Percentiles rank a stretch among this genome's conserved stretches.
phyloP scores from a whole-genome alignment of 2,888 invertebrate genomes.

The Neoascia interrupta region DNA sequence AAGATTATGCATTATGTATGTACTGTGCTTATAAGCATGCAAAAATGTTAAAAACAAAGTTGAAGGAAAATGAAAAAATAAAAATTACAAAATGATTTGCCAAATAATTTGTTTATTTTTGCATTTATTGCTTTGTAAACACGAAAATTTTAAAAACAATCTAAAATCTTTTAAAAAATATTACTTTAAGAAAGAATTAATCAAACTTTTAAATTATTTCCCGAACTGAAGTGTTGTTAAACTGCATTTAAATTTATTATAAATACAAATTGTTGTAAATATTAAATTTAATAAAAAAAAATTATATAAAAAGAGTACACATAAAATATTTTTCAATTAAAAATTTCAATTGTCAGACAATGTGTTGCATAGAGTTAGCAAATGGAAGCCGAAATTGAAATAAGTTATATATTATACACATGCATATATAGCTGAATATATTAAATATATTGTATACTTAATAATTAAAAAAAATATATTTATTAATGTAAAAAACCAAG shows the following conservation, averaged over 20 bases:
- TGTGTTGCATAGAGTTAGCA: constrained; percentile 46
- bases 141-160: background rate
- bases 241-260: constrained; percentile 40
- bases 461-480: constrained; percentile 66
- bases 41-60: background rate
- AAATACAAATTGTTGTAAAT: constrained; percentile 49
- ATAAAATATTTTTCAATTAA: constrained; percentile 38
- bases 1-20: constrained; percentile 33
- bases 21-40: constrained; percentile 8
- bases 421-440: constrained; percentile 67
- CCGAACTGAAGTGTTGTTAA: constrained; percentile 40
- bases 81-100: constrained; percentile 2
- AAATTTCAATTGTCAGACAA: constrained; percentile 25
- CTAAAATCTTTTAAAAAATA: background rate
- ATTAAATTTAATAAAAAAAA: constrained; percentile 20
- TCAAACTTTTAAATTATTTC: constrained; percentile 16
- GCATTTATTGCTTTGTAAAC: constrained; percentile 25
- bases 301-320: background rate
- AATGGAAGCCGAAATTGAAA: constrained; percentile 10
- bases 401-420: constrained; percentile 54
- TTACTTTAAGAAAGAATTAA: constrained; percentile 1
- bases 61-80: background rate
- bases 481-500: constrained; percentile 61
- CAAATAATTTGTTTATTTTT: constrained; percentile 12
- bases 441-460: constrained; percentile 67